Conservation (phyloP, 2,797 vertebrate genomes). For the Eleutherodactylus coqui region DNA sequence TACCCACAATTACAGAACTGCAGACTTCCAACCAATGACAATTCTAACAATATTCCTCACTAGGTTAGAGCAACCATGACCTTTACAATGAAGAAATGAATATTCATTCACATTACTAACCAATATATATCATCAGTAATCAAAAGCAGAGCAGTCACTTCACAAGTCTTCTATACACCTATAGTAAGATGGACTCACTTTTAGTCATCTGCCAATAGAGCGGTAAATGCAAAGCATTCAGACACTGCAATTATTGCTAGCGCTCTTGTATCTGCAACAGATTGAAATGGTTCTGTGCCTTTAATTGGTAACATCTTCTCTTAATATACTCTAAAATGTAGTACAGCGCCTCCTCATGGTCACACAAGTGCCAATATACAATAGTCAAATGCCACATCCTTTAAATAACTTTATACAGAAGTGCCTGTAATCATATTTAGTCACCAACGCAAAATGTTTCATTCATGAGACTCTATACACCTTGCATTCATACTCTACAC, state of each 20-base stretch:
- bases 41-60: not conserved
- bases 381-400: not conserved
- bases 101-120: not conserved
- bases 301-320: not conserved
- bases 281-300: not conserved
- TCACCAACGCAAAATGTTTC: not conserved
- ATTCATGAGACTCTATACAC: not conserved
- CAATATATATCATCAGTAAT: not conserved
- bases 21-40: not conserved
- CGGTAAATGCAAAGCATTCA: not conserved
- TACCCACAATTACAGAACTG: no score
- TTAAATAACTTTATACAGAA: not conserved
- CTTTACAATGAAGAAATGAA: not conserved
- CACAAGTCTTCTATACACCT: not conserved
- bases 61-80: not conserved
- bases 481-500: not conserved
- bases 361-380: not conserved
- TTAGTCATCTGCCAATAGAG: no score
- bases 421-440: not conserved
- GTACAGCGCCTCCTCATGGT: slow-evolving; percentile 14
- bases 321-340: not conserved
- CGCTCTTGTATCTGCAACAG: not conserved
- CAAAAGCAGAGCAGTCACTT: not conserved
- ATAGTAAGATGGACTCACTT: not conserved
- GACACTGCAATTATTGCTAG: not conserved